A percentile compares a stretch with the other conserved stretches of the same genome.
These are phyloP conservation scores for Lamellibrachia columna DNA, from an alignment of 2,888 invertebrate genomes.

Conservation along the genomic window DNA sequence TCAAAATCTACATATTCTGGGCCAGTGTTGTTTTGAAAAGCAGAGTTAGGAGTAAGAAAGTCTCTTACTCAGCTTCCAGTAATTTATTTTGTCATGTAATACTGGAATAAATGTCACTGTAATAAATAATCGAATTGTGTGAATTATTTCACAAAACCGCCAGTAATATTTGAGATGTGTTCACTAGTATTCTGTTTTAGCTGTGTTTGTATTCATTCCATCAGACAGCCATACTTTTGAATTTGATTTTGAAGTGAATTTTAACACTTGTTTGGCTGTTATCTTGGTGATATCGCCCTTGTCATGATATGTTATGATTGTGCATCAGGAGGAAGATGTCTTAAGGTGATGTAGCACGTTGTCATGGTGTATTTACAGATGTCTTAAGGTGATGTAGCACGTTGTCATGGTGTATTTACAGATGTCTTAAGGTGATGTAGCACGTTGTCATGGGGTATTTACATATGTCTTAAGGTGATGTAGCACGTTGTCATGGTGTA, in stretches of 20 bases:
- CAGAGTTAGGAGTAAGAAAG: not conserved
- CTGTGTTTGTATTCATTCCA: not conserved
- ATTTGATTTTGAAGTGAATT: not conserved
- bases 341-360: too few relatives aligned
- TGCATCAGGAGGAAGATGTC: not conserved
- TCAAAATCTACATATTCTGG: not conserved
- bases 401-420: conserved; percentile 37
- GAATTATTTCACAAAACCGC: too few relatives aligned
- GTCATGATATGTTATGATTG: conserved; percentile 6
- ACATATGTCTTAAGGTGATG: conserved; percentile 51
- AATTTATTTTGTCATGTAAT: too few relatives aligned
- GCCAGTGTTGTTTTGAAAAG: not conserved
- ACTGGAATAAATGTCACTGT: too few relatives aligned
- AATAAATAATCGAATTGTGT: too few relatives aligned
- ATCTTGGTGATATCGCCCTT: not conserved
- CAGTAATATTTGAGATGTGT: not conserved
- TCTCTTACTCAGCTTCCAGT: not conserved
- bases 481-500: too few relatives aligned
- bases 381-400: not conserved
- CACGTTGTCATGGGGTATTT: conserved; percentile 25
- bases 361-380: too few relatives aligned
- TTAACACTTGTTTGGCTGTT: not conserved
- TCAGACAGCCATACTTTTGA: not conserved
- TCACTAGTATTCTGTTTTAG: not conserved
- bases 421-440: conserved; percentile 47